Base-by-base conservation (phyloP, 2,113 vertebrate genomes). In the Dendrocopos noguchii region DNA sequence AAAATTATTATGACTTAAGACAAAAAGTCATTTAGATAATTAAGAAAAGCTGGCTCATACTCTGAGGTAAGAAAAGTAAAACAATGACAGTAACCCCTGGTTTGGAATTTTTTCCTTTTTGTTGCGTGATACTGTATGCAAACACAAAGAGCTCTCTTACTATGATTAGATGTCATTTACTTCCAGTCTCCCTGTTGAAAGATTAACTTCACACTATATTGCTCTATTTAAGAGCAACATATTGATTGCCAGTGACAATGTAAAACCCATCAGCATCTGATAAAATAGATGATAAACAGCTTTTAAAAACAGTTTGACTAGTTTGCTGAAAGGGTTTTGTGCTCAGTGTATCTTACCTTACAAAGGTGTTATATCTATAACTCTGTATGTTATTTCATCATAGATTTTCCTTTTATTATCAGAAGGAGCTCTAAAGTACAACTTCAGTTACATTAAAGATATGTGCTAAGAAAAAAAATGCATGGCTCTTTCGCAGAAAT, bases 151-250 rank as follows among this genome's bases (percentile, higher is more conserved):
- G 50, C 28, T 87, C 55, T 90, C 87, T 87, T 87, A 80, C 86
- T 89, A 89, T 93, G 73, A 95, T 95, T 77, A 94, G 67, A 64
- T 94, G 87, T 91, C 91, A 94, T 75, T 91, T 92, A 94, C 89
- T 91, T 91, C 93, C 64, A 89, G 65, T 75, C 66, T 96, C 18
- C 60, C 68, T 81, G 77, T 90, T 94, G 83, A 92, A 93, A 84
- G 89, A 94, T 90, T 87, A 94, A 86, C 73, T 93, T 66, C 70
- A 65, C n/a, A 11, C 39, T 90, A 2, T 89, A 50, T 55, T 52
- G 75, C 76, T 93, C 71, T 81, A 50, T 75, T 88, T 94, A 66
- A 88, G 65, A 94, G 79, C 93, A 84, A 80, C 77, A 47, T 64
- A 93, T 68, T 60, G 44, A 83, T 96, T 94, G 73, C 64, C 87